Evolutionary conservation across 1,140 invertebrate species (phyloP), one percentile per base, ranked within the genome.

Genomic region (Trypoxylus dichotomus): DNA sequence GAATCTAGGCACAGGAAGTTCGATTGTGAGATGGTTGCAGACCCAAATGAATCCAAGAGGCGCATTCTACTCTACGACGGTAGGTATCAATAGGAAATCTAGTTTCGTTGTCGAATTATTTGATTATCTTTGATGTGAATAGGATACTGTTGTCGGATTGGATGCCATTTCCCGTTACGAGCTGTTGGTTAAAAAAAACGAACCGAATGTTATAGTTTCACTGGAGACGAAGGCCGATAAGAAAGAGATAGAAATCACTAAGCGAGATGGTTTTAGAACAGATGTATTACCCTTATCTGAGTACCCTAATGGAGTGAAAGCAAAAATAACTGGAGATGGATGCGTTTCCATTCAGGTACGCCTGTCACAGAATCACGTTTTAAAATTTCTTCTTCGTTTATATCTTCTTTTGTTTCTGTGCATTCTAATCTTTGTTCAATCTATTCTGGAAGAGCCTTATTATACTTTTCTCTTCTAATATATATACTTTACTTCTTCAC

Each of bases 21-120:
- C 88, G 27, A 87, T 89, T 7, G 87, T 91, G 0, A 83, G 89
- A 8, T 94, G 93, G 92, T 85, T 95, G 76, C 88, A 90, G 2
- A 87, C 89, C 43, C 91, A 94, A 82, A 86, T 91, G 77, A 94
- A 93, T 83, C 85, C 90, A 5, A 85, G 90, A 42, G 93, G 93
- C 37, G 93, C 93, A 24, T 94, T 93, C 81, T 88, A 89, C 2
- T 92, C 92, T 3, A 91, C 91, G 1, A 82, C 83, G 74, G 83
- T 84, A 75, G 27, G 60, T 2, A 24, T 21, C 7, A 68, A 1
- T 27, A 73, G 13, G 71, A 41, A 58, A 32, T 15, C 13, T 15
- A 15, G 11, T 27, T 10, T 24, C 25, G 10, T 37, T 37, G 90
- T 82, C 10, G 89, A 37, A 7, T 37, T 37, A 37, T 0, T 37